Conservation (phyloP, 2,797 vertebrate genomes). For the Clarias fuscus region DNA sequence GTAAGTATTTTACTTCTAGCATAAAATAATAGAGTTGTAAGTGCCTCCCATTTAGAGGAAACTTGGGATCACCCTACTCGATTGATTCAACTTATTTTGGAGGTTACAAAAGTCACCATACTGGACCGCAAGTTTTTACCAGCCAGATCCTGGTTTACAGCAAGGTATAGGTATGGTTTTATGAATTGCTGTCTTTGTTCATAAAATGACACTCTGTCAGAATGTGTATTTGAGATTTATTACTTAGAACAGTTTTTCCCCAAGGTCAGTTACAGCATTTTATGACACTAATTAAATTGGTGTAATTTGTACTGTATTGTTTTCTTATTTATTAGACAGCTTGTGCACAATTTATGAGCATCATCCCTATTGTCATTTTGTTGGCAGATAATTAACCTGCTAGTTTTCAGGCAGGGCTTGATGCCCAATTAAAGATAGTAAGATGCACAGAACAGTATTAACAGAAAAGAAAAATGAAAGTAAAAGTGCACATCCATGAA, state of each 20-base stretch:
- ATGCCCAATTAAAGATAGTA: neutral
- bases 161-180: too few species aligned
- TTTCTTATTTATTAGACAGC: neutral
- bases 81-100: constrained; percentile 1
- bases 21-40: neutral
- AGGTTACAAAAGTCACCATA: neutral
- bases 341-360: neutral
- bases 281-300: neutral
- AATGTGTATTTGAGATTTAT: neutral
- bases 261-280: neutral
- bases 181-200: neutral
- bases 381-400: neutral
- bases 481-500: too few species aligned
- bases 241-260: neutral
- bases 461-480: neutral
- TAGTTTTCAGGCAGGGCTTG: neutral
- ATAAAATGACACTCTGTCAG: neutral
- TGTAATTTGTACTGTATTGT: neutral
- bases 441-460: neutral
- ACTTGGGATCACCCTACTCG: neutral
- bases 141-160: neutral
- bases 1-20: neutral
- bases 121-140: neutral
- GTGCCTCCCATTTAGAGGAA: neutral
- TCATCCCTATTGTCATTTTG: neutral